These are phyloP conservation scores for Hetaerina americana DNA, from an alignment of 1,140 invertebrate species.

Conservation along the genomic window DNA sequence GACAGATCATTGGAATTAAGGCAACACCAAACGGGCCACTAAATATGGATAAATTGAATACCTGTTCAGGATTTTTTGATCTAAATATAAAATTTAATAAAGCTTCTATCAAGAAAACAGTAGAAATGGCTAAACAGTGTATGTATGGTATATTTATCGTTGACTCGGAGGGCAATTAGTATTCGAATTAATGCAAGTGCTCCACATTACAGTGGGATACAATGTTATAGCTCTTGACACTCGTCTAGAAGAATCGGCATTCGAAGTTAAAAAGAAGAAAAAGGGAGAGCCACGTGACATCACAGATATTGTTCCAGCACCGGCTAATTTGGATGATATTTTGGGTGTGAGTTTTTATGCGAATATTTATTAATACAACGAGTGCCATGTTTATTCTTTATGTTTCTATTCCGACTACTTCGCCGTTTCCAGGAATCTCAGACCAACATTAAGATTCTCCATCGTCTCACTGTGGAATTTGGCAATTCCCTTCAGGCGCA, in stretches of 20 bases:
- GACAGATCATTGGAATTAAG: too few relatives aligned
- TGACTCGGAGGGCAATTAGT: too few relatives aligned
- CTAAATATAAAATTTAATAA: background rate
- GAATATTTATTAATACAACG: constrained; percentile 11
- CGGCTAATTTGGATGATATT: constrained; percentile 6
- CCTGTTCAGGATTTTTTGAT: background rate
- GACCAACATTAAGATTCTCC: constrained; percentile 27
- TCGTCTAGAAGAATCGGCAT: constrained; percentile 27
- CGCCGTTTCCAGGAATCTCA: constrained; percentile 22
- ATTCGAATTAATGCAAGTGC: too few relatives aligned
- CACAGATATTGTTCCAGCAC: constrained; percentile 2
- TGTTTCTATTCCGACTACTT: constrained; percentile 17
- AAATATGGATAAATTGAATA: background rate
- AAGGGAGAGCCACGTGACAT: constrained; percentile 19
- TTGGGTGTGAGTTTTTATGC: constrained; percentile 1
- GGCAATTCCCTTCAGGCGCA: constrained; percentile 26
- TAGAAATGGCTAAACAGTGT: background rate
- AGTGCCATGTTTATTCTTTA: too few relatives aligned
- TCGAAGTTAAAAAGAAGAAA: constrained; percentile 29
- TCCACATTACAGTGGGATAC: constrained; percentile 30
- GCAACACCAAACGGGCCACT: too few relatives aligned
- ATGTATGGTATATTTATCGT: too few relatives aligned
- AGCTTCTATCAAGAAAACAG: background rate
- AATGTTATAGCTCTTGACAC: constrained; percentile 32
- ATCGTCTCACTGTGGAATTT: constrained; percentile 28